These are phyloP conservation scores for Sminthurinus aureus DNA, from an alignment of 2,888 invertebrate species.

Conservation along the genomic window DNA sequence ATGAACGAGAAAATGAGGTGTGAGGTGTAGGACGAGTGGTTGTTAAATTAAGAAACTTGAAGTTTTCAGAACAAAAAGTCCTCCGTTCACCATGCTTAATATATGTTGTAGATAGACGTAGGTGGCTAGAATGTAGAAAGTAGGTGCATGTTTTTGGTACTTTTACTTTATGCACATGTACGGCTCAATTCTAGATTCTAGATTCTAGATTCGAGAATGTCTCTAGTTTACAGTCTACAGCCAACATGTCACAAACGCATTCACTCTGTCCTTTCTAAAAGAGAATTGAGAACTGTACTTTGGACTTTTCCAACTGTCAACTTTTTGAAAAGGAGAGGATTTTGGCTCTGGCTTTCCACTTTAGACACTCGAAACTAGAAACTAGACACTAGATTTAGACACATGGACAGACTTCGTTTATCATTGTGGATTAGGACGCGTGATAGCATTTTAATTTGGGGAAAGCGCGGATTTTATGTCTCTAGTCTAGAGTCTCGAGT, in stretches of 20 bases:
- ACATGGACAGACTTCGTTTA: neutral
- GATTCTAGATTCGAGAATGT: too few relatives aligned
- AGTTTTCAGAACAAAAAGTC: neutral
- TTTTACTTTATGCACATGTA: too few relatives aligned
- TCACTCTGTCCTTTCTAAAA: too few relatives aligned
- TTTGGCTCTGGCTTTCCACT: conserved; percentile 1
- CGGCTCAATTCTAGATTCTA: too few relatives aligned
- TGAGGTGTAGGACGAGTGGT: conserved; percentile 26
- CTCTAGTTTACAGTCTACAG: too few relatives aligned
- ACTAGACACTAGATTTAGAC: neutral
- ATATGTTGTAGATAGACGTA: too few relatives aligned
- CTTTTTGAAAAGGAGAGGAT: neutral
- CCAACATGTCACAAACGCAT: too few relatives aligned
- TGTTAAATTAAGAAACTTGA: conserved; percentile 25
- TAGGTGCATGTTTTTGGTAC: too few relatives aligned
- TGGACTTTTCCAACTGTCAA: neutral
- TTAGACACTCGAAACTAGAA: neutral
- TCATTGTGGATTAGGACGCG: conserved; percentile 14
- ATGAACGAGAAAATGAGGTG: conserved; percentile 30
- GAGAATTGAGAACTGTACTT: too few relatives aligned
- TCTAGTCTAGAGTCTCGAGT: neutral
- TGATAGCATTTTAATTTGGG: neutral
- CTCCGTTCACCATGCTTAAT: too few relatives aligned
- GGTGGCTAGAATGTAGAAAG: too few relatives aligned
- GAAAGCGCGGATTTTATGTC: conserved; percentile 23